These are phyloP conservation scores for Brachyalestes nurse DNA, from an alignment of 2,797 vertebrate genomes.

Conservation along the genomic window DNA sequence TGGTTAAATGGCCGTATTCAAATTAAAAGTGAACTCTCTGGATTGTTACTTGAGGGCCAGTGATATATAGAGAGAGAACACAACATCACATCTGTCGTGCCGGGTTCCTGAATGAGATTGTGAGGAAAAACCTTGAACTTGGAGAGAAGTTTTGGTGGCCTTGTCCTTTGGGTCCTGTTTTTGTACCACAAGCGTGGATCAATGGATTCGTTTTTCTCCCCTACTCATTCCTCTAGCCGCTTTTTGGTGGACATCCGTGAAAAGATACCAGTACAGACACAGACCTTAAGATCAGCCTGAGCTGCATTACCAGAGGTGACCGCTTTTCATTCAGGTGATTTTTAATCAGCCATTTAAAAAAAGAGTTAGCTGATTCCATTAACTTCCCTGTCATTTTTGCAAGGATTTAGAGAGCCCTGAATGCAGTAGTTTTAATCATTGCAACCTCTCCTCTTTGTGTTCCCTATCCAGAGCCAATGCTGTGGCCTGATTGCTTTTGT, in stretches of 20 bases:
- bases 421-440: neutral
- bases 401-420: neutral
- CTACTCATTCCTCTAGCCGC: slow-evolving; percentile 6
- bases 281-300: too few relatives aligned
- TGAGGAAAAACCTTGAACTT: slow-evolving; percentile 17
- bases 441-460: neutral
- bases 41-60: slow-evolving; percentile 3
- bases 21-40: slow-evolving; percentile 14
- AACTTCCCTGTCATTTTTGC: neutral
- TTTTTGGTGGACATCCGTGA: neutral
- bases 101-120: neutral
- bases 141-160: neutral
- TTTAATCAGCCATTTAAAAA: neutral
- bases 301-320: neutral
- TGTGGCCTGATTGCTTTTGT: neutral
- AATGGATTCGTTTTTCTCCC: neutral
- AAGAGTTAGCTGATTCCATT: neutral
- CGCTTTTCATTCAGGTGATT: neutral
- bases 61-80: neutral
- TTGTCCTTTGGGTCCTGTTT: slow-evolving; percentile 5
- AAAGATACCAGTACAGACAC: neutral
- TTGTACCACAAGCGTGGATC: neutral
- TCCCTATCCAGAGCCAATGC: neutral
- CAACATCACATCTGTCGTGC: neutral
- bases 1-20: slow-evolving; percentile 6